Percentiles rank a stretch among this genome's conserved stretches.
phyloP scores from a whole-genome alignment of 2,797 vertebrate species.

The Esox lucius region DNA sequence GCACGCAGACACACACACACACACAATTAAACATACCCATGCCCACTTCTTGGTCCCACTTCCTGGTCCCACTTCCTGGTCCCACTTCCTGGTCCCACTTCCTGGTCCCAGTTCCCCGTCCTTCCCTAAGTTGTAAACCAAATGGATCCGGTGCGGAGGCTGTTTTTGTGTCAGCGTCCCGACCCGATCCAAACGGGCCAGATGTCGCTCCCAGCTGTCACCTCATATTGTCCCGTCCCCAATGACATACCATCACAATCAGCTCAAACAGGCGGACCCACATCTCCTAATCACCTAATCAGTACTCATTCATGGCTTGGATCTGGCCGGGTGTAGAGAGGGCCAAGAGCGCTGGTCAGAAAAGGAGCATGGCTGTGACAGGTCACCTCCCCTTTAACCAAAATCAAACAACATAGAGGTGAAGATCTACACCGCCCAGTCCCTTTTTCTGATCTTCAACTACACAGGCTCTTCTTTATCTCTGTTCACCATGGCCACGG shows the following conservation, averaged over 20 bases:
- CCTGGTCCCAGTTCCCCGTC: not conserved
- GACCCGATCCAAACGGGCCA: not conserved
- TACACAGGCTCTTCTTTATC: not conserved
- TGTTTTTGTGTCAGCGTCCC: not conserved
- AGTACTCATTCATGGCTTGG: not conserved
- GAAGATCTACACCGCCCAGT: not conserved
- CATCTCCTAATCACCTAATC: too few species aligned
- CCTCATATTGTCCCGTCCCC: not conserved
- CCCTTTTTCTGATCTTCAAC: not conserved
- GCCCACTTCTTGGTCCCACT: not conserved
- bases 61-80: not conserved
- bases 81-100: too few species aligned
- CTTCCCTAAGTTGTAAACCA: not conserved
- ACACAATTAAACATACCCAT: not conserved
- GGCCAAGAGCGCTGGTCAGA: not conserved
- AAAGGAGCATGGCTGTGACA: not conserved
- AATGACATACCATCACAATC: not conserved
- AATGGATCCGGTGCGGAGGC: not conserved
- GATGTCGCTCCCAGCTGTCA: conserved; percentile 1
- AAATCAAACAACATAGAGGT: not conserved
- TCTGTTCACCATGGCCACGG: not conserved
- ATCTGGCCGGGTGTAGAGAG: not conserved
- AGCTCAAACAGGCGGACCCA: not conserved
- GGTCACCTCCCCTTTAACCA: not conserved
- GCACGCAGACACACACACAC: conserved; percentile 8